Percentiles rank a stretch among this genome's conserved stretches.
Evolutionary conservation across 1,140 invertebrate species (phyloP).

Genomic region (Phocides pigmalion): DNA sequence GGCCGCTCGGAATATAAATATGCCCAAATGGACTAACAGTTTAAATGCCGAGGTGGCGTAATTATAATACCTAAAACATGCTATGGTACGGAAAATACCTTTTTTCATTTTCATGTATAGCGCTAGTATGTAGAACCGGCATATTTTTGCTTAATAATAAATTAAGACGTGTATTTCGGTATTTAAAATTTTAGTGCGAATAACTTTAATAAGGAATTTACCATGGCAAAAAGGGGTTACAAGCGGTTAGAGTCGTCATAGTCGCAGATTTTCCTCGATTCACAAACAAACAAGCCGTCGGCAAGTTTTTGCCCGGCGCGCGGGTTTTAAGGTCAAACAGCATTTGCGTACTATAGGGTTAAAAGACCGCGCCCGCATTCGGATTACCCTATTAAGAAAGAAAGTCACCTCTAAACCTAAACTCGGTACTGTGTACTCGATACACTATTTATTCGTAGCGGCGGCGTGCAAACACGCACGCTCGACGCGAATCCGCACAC

Average conservation of each 20-base stretch:
- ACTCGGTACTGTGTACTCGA: slow-evolving; percentile 39
- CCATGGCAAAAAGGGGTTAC: background rate
- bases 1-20: slow-evolving; percentile 60
- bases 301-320: slow-evolving; percentile 40
- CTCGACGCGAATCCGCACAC: slow-evolving; percentile 34
- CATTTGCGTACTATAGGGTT: slow-evolving; percentile 66
- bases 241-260: background rate
- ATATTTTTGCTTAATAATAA: background rate
- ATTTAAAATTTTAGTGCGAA: no score
- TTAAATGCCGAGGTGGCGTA: slow-evolving; percentile 6
- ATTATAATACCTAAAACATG: slow-evolving; percentile 25
- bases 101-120: background rate
- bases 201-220: no score
- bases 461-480: slow-evolving; percentile 42
- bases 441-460: slow-evolving; percentile 51
- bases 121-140: background rate
- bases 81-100: background rate
- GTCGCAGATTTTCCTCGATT: background rate
- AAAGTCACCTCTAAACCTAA: slow-evolving; percentile 52
- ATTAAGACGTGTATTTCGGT: no score
- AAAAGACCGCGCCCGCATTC: slow-evolving; percentile 69
- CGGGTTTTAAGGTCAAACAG: slow-evolving; percentile 73
- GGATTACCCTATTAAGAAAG: slow-evolving; percentile 61
- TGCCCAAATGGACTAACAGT: slow-evolving; percentile 41
- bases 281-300: slow-evolving; percentile 39